Evolutionary conservation across 2,888 invertebrate species (phyloP).

Genomic region (Drosophila mayaguana): DNA sequence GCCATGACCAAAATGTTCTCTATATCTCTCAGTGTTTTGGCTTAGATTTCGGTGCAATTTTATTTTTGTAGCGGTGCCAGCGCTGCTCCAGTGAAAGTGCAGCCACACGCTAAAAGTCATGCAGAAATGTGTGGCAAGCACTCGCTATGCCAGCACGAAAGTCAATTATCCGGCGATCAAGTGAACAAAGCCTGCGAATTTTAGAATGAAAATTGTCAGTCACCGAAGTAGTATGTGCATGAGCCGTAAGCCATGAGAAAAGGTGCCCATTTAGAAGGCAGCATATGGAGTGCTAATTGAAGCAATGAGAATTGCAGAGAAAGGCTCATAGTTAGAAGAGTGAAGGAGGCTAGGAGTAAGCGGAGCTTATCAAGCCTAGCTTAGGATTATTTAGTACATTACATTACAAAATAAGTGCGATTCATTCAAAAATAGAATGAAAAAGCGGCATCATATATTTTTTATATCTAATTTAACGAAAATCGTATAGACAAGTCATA

Average conservation of each 20-base stretch:
- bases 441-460: no score
- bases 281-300: background rate
- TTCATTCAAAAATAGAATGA: no score
- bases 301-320: constrained; percentile 3
- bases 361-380: background rate
- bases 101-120: constrained; percentile 18
- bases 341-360: background rate
- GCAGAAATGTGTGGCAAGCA: constrained; percentile 39
- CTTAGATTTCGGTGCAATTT: constrained; percentile 60
- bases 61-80: constrained; percentile 14
- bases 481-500: background rate
- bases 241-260: background rate
- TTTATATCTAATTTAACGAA: background rate
- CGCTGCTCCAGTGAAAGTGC: constrained; percentile 66
- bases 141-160: constrained; percentile 9
- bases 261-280: background rate
- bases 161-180: constrained; percentile 4
- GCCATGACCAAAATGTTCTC: constrained; percentile 75
- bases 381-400: no score
- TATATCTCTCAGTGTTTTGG: constrained; percentile 40
- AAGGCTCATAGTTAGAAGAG: background rate
- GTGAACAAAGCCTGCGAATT: background rate
- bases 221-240: background rate
- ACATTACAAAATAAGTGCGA: no score
- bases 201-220: constrained; percentile 6